Conservation (phyloP, 2,888 invertebrate genomes). For the Cryptus armator region DNA sequence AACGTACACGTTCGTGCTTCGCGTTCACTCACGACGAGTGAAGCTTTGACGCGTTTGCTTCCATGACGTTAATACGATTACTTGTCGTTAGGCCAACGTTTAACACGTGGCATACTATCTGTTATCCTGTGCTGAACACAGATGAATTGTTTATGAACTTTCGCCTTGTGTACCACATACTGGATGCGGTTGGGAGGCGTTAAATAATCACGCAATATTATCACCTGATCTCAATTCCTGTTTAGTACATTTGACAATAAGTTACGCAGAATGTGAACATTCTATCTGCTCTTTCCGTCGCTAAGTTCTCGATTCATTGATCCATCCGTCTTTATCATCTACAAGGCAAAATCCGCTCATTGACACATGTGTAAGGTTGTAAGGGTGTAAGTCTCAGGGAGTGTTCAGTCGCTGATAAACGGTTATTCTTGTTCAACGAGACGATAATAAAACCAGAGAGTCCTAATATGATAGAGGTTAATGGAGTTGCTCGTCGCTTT, state of each 20-base stretch:
- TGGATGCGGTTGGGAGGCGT: too few species aligned
- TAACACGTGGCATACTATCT: neutral
- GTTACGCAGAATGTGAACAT: neutral
- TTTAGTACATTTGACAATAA: too few species aligned
- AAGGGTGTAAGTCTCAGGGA: slow-evolving; percentile 66
- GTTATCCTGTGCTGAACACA: neutral
- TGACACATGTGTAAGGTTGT: slow-evolving; percentile 11
- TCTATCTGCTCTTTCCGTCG: neutral
- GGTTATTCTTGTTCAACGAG: slow-evolving; percentile 75
- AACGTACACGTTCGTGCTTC: slow-evolving; percentile 14
- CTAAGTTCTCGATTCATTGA: neutral
- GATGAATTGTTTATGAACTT: slow-evolving; percentile 6
- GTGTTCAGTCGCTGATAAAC: slow-evolving; percentile 78
- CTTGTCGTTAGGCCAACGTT: slow-evolving; percentile 13
- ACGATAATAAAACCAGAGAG: slow-evolving; percentile 77
- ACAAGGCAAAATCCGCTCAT: neutral
- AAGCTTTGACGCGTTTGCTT: slow-evolving; percentile 15
- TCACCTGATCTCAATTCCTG: neutral
- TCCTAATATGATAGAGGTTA: slow-evolving; percentile 77
- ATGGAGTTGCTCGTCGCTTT: slow-evolving; percentile 69
- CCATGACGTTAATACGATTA: slow-evolving; percentile 6
- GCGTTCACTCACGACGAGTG: slow-evolving; percentile 6
- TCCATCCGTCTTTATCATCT: neutral
- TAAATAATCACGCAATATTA: slow-evolving; percentile 2
- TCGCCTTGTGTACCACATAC: neutral